Evolutionary conservation across 2,888 invertebrate species (phyloP).

Genomic region (Willowsia nigromaculata): DNA sequence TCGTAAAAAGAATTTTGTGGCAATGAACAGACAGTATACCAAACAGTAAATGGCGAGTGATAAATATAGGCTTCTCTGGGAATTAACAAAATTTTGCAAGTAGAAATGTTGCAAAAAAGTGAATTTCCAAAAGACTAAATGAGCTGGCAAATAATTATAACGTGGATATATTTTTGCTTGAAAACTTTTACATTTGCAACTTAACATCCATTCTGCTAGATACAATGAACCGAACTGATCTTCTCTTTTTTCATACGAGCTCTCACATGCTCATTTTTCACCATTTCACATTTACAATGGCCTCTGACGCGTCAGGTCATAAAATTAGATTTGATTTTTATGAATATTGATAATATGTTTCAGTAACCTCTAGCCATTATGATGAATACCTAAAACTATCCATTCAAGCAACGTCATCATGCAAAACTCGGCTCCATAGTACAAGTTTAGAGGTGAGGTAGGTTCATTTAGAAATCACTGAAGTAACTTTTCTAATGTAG

Average conservation of each 20-base stretch:
- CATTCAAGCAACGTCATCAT: slow-evolving; percentile 2
- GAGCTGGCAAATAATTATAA: not conserved
- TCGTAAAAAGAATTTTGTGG: no score
- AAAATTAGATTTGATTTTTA: slow-evolving; percentile 18
- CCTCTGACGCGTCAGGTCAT: not conserved
- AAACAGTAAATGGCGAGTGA: no score
- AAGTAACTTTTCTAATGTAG: not conserved
- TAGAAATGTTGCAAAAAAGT: no score
- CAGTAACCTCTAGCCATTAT: not conserved
- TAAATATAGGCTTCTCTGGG: no score
- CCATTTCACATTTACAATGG: not conserved
- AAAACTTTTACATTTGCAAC: not conserved
- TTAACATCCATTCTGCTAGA: not conserved
- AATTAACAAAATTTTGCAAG: no score
- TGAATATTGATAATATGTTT: slow-evolving; percentile 31
- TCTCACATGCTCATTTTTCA: not conserved
- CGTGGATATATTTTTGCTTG: not conserved
- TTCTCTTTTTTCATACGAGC: not conserved
- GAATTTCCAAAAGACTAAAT: not conserved
- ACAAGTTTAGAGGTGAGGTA: not conserved
- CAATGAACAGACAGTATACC: no score
- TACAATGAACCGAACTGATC: not conserved
- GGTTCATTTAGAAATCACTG: not conserved
- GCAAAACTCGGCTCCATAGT: not conserved
- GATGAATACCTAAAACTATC: no score